Conservation (phyloP, 2,888 invertebrate species). For the Agrilus biguttatus region DNA sequence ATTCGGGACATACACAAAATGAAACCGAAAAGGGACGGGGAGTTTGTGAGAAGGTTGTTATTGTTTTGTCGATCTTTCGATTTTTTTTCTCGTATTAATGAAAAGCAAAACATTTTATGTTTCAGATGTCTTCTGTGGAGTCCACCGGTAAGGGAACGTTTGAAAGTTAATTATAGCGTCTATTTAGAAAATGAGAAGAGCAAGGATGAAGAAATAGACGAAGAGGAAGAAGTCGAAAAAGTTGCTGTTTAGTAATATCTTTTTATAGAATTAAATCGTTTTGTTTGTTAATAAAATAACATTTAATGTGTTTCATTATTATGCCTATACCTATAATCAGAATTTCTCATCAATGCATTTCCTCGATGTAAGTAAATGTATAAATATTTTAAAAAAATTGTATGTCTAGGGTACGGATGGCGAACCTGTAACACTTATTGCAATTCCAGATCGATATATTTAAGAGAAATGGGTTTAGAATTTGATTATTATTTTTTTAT, state of each 20-base stretch:
- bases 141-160: constrained; percentile 48
- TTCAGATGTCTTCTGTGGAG: constrained; percentile 47
- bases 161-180: constrained; percentile 45
- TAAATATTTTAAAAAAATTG: too few relatives aligned
- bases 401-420: too few relatives aligned
- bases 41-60: constrained; percentile 30
- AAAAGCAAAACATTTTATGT: constrained; percentile 7
- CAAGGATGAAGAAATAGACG: constrained; percentile 19
- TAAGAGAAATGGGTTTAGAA: too few relatives aligned
- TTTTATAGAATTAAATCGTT: not conserved
- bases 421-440: too few relatives aligned
- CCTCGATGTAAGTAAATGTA: too few relatives aligned
- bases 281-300: not conserved
- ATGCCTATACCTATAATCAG: too few relatives aligned
- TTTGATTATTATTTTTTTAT: too few relatives aligned
- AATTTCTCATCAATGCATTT: too few relatives aligned
- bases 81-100: not conserved
- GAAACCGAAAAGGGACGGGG: constrained; percentile 52
- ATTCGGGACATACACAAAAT: constrained; percentile 47
- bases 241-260: constrained; percentile 10
- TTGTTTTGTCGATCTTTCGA: not conserved
- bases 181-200: constrained; percentile 17
- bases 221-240: constrained; percentile 17
- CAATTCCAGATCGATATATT: too few relatives aligned
- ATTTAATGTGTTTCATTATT: too few relatives aligned